phyloP scores from a whole-genome alignment of 2,888 invertebrate species.

The Amphipoea lucens region DNA sequence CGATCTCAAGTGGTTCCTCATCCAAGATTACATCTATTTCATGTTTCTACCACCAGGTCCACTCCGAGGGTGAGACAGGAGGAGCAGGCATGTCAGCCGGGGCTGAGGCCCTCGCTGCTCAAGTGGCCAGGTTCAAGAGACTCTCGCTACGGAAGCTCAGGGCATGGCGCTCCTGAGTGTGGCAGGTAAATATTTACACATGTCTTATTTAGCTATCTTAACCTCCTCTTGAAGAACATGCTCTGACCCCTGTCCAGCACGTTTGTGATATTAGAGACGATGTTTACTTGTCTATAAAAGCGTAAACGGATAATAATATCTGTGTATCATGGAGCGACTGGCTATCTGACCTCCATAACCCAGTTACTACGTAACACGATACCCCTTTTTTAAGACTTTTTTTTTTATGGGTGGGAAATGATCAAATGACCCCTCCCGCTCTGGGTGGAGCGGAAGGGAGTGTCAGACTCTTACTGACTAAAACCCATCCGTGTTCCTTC shows the following conservation, averaged over 20 bases:
- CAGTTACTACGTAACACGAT: neutral
- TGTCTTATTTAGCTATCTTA: neutral
- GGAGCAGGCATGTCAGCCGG: conserved; percentile 88
- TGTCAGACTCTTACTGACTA: too few relatives aligned
- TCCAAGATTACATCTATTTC: neutral
- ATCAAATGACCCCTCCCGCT: too few relatives aligned
- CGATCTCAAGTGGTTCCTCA: too few relatives aligned
- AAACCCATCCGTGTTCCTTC: too few relatives aligned
- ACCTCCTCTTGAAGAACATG: neutral
- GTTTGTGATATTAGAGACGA: neutral
- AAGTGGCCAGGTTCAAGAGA: conserved; percentile 94
- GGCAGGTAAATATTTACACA: conserved; percentile 77
- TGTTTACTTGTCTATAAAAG: neutral
- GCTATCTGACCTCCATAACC: too few relatives aligned
- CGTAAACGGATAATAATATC: too few relatives aligned
- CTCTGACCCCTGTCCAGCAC: neutral
- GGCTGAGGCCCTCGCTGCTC: conserved; percentile 92
- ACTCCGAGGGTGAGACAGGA: conserved; percentile 93
- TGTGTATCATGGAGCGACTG: too few relatives aligned
- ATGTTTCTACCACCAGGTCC: conserved; percentile 85
- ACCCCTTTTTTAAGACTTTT: neutral
- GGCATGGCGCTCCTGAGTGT: conserved; percentile 95
- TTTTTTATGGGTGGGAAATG: too few relatives aligned
- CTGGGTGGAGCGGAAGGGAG: too few relatives aligned
- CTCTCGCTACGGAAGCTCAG: conserved; percentile 94